These are phyloP conservation scores for Gryllus bimaculatus DNA, from an alignment of 1,140 invertebrate genomes.

Conservation along the genomic window DNA sequence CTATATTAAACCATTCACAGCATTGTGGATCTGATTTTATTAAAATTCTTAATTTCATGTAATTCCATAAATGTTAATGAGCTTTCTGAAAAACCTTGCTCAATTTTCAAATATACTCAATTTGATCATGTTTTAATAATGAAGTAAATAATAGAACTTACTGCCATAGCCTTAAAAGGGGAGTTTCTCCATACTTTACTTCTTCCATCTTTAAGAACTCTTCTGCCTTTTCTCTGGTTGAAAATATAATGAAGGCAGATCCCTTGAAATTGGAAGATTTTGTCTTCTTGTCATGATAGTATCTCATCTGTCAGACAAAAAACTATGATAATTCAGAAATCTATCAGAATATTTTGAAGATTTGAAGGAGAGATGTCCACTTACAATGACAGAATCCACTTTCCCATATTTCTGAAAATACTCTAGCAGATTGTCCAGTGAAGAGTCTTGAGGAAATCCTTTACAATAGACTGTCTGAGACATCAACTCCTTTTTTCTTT, in stretches of 20 bases:
- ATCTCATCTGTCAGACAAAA: constrained; percentile 47
- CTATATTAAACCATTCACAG: not conserved
- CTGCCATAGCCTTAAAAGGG: constrained; percentile 63
- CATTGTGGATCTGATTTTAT: not conserved
- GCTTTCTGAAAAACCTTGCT: too few relatives aligned
- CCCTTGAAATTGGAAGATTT: constrained; percentile 72
- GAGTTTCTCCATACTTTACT: constrained; percentile 61
- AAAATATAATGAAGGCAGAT: constrained; percentile 79
- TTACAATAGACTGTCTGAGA: constrained; percentile 77
- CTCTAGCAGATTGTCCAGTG: constrained; percentile 60
- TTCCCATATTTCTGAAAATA: constrained; percentile 63
- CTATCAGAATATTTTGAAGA: not conserved
- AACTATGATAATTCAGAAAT: constrained; percentile 9
- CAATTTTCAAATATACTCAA: too few relatives aligned
- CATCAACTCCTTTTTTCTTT: constrained; percentile 66
- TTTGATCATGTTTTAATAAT: not conserved
- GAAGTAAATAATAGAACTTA: constrained; percentile 35
- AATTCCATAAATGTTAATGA: not conserved
- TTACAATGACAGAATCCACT: constrained; percentile 64
- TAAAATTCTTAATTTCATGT: not conserved
- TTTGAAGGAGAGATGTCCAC: constrained; percentile 24
- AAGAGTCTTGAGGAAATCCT: constrained; percentile 66
- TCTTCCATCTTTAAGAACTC: constrained; percentile 51
- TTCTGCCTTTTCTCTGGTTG: constrained; percentile 60
- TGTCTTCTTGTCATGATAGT: constrained; percentile 51